These are phyloP conservation scores for Trimorus sp. DNA, from an alignment of 2,888 invertebrate genomes.

Conservation along the genomic window DNA sequence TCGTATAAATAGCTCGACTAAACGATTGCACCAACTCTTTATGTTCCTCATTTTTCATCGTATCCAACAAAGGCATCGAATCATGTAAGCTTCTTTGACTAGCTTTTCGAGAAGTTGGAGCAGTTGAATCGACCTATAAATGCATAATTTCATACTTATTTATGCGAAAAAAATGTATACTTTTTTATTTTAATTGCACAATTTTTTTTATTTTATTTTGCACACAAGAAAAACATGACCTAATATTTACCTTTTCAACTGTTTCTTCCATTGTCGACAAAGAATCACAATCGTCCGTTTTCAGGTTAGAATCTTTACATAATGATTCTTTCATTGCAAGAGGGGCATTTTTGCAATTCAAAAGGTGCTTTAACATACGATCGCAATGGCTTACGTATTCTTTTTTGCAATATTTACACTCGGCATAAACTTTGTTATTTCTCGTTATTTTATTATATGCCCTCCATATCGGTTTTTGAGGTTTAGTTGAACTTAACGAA, in stretches of 20 bases:
- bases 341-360: slow-evolving; percentile 11
- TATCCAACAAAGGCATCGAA: slow-evolving; percentile 18
- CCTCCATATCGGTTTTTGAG: slow-evolving; percentile 10
- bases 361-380: slow-evolving; percentile 16
- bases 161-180: not conserved
- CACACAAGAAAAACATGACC: not conserved
- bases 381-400: slow-evolving; percentile 19
- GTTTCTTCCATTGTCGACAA: not conserved
- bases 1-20: slow-evolving; percentile 33
- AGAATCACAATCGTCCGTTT: not conserved
- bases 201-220: no score
- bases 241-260: not conserved
- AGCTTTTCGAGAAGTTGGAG: not conserved
- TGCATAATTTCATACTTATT: not conserved
- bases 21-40: slow-evolving; percentile 12
- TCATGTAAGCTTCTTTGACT: not conserved
- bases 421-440: slow-evolving; percentile 19
- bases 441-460: slow-evolving; percentile 12
- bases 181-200: no score
- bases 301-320: slow-evolving; percentile 7
- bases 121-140: not conserved
- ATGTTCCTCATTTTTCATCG: slow-evolving; percentile 11
- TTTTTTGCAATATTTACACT: slow-evolving; percentile 28
- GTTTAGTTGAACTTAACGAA: slow-evolving; percentile 4
- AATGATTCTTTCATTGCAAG: slow-evolving; percentile 15